phyloP scores from a whole-genome alignment of 2,113 vertebrate species.

The Scalopus aquaticus region DNA sequence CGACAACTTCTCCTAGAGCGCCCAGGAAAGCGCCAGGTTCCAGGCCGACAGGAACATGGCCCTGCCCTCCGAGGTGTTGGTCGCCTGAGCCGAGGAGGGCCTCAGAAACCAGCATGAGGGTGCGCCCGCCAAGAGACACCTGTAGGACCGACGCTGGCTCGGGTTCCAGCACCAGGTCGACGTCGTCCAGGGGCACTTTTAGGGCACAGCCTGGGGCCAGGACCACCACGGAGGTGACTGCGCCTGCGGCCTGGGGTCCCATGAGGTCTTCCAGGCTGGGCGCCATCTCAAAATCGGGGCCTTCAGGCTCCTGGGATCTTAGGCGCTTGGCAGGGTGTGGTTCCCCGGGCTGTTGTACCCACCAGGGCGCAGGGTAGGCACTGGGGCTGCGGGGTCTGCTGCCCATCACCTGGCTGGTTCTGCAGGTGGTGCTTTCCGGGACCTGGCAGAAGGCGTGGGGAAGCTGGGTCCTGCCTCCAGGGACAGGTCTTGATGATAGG shows the following conservation, averaged over 20 bases:
- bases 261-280: not conserved
- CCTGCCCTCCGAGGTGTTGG: rapidly evolving
- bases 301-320: not conserved
- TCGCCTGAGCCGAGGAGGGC: not conserved
- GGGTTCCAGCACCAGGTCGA: conserved; percentile 24
- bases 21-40: not conserved
- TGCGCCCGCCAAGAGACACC: not conserved
- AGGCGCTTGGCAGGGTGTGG: not conserved
- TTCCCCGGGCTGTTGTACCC: not conserved
- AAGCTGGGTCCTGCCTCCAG: not conserved
- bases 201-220: not conserved
- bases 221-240: not conserved
- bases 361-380: not conserved
- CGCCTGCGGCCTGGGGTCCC: rapidly evolving
- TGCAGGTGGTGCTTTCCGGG: not conserved
- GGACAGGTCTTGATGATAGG: not conserved
- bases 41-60: not conserved
- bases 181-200: not conserved
- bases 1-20: not conserved
- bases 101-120: conserved; percentile 8
- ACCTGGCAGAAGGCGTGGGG: not conserved
- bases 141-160: not conserved
- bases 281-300: not conserved
- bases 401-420: not conserved
- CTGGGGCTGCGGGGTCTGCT: not conserved